These are phyloP conservation scores for Hydrozoanthus gracilis DNA, from an alignment of 92 coral and sea anemone genomes.

Conservation along the genomic window DNA sequence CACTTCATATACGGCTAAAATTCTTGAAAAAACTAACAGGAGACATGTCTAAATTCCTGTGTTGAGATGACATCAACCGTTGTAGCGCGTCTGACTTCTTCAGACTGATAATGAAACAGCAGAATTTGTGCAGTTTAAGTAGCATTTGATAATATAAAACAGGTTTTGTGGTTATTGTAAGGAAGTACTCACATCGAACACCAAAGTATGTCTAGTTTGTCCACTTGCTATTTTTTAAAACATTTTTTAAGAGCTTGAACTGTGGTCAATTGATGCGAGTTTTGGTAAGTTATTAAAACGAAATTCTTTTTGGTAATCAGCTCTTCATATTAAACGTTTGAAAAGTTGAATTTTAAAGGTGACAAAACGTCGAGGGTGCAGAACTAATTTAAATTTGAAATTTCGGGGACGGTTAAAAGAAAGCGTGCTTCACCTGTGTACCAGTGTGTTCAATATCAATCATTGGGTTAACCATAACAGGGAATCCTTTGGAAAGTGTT, in stretches of 20 bases:
- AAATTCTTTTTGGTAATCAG: conserved; percentile 33
- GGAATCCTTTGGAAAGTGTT: background rate
- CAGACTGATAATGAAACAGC: too few species aligned
- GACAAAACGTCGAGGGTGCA: conserved; percentile 29
- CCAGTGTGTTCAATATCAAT: conserved; percentile 23
- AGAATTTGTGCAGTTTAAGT: too few species aligned
- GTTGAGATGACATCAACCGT: too few species aligned
- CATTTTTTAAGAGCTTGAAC: conserved; percentile 44
- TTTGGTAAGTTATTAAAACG: conserved; percentile 26
- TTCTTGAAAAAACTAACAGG: too few species aligned
- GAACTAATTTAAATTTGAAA: background rate
- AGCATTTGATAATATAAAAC: too few species aligned
- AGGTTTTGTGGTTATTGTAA: too few species aligned
- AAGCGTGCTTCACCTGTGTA: background rate
- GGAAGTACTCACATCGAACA: too few species aligned
- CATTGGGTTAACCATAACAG: conserved; percentile 31
- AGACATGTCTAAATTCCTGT: too few species aligned
- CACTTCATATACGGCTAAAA: too few species aligned
- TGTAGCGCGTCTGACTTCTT: too few species aligned
- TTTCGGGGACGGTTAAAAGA: conserved; percentile 7
- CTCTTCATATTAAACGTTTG: conserved; percentile 33
- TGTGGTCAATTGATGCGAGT: conserved; percentile 21
- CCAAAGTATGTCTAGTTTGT: too few species aligned
- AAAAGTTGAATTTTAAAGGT: conserved; percentile 32
- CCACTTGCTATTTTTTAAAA: conserved; percentile 32